These are phyloP conservation scores for Rhorus exstirpatorius DNA, from an alignment of 2,888 invertebrate species.

Conservation along the genomic window DNA sequence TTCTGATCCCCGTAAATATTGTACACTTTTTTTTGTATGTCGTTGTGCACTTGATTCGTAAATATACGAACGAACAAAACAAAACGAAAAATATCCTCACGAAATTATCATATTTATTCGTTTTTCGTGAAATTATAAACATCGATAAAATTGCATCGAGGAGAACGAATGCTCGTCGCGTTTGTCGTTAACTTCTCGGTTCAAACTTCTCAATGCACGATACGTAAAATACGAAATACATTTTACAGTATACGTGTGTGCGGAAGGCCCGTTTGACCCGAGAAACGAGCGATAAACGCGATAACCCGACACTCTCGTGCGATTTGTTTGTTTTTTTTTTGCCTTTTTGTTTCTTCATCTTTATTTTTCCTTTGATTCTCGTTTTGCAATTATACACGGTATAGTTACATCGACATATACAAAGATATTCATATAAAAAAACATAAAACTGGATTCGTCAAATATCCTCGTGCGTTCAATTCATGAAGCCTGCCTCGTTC, in stretches of 20 bases:
- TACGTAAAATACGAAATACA: constrained; percentile 5
- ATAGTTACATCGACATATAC: background rate
- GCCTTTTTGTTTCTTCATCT: background rate
- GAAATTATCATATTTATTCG: constrained; percentile 34
- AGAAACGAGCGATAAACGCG: constrained; percentile 50
- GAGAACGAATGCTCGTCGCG: background rate
- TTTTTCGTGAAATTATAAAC: constrained; percentile 4
- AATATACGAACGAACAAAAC: no score
- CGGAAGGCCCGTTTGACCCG: constrained; percentile 43
- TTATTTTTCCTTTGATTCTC: background rate
- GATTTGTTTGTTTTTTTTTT: constrained; percentile 2
- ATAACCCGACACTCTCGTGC: constrained; percentile 45
- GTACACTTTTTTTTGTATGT: background rate
- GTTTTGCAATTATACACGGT: constrained; percentile 11
- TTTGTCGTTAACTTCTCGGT: background rate
- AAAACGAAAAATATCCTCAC: background rate
- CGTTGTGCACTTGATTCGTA: no score
- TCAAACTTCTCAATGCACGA: no score
- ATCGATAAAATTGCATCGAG: background rate
- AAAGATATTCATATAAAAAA: no score
- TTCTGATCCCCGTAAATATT: constrained; percentile 7
- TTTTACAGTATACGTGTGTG: constrained; percentile 19
- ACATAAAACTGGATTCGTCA: constrained; percentile 14
- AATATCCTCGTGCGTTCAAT: background rate
- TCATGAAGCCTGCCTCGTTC: background rate